Base-by-base conservation (phyloP, 2,113 vertebrate genomes). In the Aleadryas rufinucha region DNA sequence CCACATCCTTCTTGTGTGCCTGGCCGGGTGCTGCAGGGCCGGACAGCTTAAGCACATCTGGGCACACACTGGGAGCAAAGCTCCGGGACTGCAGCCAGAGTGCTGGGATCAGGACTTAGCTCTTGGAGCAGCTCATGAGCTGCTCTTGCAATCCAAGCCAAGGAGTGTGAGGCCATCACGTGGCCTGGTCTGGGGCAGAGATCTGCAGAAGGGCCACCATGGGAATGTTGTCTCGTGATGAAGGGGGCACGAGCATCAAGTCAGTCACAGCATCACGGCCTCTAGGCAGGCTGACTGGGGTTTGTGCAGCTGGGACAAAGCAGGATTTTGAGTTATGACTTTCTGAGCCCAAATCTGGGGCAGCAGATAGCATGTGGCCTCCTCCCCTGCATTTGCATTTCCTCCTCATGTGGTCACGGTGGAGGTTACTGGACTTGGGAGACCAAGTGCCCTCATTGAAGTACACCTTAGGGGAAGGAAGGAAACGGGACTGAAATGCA, bases 1-100 rank as follows among this genome's bases (percentile, higher is more conserved):
- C 85, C 33, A 5, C 91, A 86, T 90, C 37, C 17, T 94, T 95
- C 82, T 92, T 86, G 60, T 86, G 85, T 63, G 60, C 41, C 47
- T 19, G 52, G 71, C 56, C 88, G 68, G 78, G 70, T 37, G 1
- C 54, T 69, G 74, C 42, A 63, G 68, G 71, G 75, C 66, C 0
- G 1, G 66, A 21, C 27, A 30, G 79, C 0, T 0, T 37, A 7
- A 80, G 54, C 57, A 56, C 2, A 0, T 84, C 74, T 69, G 9
- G 3, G 74, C 6, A 5, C 66, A n/a, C 66, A 33, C 45, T 1
- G 0, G 37, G 57, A 89, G 80, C 59, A 72, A 33, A 54, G 84
- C 80, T 52, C 54, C 3, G 13, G 65, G 37, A 37, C 5, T 33
- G 23, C 4, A 24, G 65, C n/a, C 81, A 61, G 50, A 33, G 63